A percentile compares a stretch with the other conserved stretches of the same genome.
Conservation (phyloP, 2,113 vertebrate species). For the Laticauda colubrina region DNA sequence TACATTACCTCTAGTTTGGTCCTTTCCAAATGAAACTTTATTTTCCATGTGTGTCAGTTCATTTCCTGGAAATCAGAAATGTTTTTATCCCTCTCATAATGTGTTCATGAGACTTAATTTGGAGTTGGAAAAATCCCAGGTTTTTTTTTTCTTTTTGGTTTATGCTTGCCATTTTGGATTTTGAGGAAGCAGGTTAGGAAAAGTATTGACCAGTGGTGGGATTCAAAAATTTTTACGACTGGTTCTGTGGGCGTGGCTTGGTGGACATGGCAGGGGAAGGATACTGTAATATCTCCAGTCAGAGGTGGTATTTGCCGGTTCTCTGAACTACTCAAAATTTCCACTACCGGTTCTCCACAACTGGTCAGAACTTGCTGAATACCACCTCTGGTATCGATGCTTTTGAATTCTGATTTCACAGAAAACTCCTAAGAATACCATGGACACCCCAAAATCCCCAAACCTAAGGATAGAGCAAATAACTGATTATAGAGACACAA, state of each 20-base stretch:
- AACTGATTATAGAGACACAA: neutral
- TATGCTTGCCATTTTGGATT: neutral
- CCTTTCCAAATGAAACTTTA: neutral
- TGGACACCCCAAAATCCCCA: neutral
- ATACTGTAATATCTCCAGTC: too few relatives aligned
- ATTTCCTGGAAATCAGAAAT: neutral
- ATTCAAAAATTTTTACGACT: too few relatives aligned
- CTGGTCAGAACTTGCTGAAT: too few relatives aligned
- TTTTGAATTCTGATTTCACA: neutral
- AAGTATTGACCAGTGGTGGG: neutral
- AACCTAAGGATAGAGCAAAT: neutral
- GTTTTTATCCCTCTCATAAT: neutral
- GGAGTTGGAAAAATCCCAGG: neutral
- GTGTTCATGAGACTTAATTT: neutral
- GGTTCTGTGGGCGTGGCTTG: too few relatives aligned
- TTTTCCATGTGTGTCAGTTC: neutral
- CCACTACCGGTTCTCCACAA: too few relatives aligned
- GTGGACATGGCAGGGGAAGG: too few relatives aligned
- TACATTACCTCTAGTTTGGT: neutral
- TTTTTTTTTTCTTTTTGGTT: neutral
- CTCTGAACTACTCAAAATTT: too few relatives aligned
- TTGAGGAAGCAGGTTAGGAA: neutral
- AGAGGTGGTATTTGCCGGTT: too few relatives aligned
- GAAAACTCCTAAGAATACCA: neutral
- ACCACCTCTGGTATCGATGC: neutral